Evolutionary conservation across 2,797 vertebrate genomes (phyloP), one percentile per base, ranked within the genome.

Genomic region (Masticophis lateralis): DNA sequence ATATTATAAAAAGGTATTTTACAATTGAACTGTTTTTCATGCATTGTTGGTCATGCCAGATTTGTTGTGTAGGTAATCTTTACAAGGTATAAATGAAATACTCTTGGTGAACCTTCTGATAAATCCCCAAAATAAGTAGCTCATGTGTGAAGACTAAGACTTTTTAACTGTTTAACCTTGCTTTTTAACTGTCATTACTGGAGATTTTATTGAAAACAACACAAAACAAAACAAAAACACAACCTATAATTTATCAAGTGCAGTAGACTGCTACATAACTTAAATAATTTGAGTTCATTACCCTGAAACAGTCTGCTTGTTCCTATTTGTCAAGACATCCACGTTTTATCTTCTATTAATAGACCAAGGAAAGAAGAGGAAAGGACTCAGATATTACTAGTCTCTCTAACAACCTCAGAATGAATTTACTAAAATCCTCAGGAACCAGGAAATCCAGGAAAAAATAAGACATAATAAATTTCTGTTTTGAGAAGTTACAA

Each of bases 201-300:
- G 92, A 90, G 27, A 61, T 8, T 11, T 3, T 90, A 6, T 12
- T n/a, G 90, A 79, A 91, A 28, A 63, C 27, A 60, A 28, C 27
- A 60, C 57, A 93, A 94, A 66, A 66, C 28, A 93, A 94, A 66
- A 66, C 12, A 93, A 94, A 94, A 28, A 32, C 0, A 20, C 6
- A 92, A 2, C 2, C 92, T 60, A 94, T 56, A 37, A 92, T 96
- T 92, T 79, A 53, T 9, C 61, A 89, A 74, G 32, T 2, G 63
- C 63, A 66, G 14, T n/a, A 14, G 60, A 60, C 7, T 94, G 20
- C 90, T 93, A 91, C 88, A 4, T 2, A 87, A n/a, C 83, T 79
- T 1, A 92, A 32, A 1, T 11, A 3, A 87, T 14, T 0, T 91
- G 2, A 9, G 32, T 90, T n/a, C 27, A 53, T 90, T 90, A 51